Conservation (phyloP, 2,888 invertebrate species). For the Agrotis ipsilon region DNA sequence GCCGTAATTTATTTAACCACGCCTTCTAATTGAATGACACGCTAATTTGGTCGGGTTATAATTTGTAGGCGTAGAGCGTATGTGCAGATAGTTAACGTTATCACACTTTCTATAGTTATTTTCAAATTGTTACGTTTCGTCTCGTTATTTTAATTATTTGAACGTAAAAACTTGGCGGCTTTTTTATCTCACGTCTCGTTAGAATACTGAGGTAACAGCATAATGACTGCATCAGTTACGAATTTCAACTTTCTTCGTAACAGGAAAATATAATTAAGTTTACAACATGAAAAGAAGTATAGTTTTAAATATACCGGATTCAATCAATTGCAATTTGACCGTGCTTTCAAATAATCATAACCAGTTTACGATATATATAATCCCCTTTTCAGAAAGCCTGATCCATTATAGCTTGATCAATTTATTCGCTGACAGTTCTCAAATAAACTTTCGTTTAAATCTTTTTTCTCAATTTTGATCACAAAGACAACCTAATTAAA, state of each 20-base stretch:
- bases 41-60: slow-evolving; percentile 54
- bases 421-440: neutral
- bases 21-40: slow-evolving; percentile 62
- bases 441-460: neutral
- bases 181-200: slow-evolving; percentile 2
- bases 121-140: slow-evolving; percentile 49
- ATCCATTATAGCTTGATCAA: neutral
- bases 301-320: neutral
- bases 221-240: slow-evolving; percentile 8
- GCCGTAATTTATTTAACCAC: slow-evolving; percentile 69
- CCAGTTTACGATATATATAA: neutral
- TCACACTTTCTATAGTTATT: slow-evolving; percentile 63
- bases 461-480: neutral
- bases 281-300: neutral
- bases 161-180: slow-evolving; percentile 13
- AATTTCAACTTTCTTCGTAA: slow-evolving; percentile 13
- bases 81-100: slow-evolving; percentile 53
- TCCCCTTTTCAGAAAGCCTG: neutral
- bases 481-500: no score
- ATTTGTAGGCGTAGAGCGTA: slow-evolving; percentile 50
- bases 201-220: slow-evolving; percentile 3
- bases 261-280: neutral
- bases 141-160: slow-evolving; percentile 44
- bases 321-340: neutral
- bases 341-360: neutral